These are phyloP conservation scores for Ceramica pisi DNA, from an alignment of 2,888 invertebrate species.

Conservation along the genomic window DNA sequence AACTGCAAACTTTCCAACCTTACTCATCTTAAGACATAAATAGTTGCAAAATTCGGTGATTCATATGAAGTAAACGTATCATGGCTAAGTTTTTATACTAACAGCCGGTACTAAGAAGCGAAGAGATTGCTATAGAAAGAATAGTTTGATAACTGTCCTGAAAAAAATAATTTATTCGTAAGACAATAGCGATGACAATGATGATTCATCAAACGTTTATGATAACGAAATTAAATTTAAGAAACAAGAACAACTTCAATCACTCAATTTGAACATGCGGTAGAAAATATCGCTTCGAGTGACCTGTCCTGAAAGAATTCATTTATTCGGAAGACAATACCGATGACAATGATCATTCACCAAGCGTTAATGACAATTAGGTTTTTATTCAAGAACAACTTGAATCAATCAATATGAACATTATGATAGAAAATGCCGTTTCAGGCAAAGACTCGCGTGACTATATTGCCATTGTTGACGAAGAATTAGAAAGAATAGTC, in stretches of 20 bases:
- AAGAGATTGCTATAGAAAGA: background rate
- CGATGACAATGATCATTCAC: background rate
- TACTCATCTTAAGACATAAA: constrained; percentile 21
- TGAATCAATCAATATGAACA: constrained; percentile 9
- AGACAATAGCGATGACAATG: background rate
- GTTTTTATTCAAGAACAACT: background rate
- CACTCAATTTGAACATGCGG: no score
- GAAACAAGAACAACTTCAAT: no score
- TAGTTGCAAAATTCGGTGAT: constrained; percentile 28
- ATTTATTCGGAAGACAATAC: constrained; percentile 9
- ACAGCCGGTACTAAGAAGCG: background rate
- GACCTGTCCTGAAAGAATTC: background rate
- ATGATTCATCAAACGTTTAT: background rate
- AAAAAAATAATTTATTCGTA: constrained; percentile 2
- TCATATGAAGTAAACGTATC: background rate
- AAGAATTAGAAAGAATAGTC: constrained; percentile 35
- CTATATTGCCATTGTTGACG: constrained; percentile 1
- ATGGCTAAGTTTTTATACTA: no score
- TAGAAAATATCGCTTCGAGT: no score
- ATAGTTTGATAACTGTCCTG: background rate
- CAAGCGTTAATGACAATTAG: background rate
- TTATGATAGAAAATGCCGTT: constrained; percentile 16
- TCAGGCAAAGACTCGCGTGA: constrained; percentile 39
- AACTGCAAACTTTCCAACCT: constrained; percentile 22
- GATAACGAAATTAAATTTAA: background rate